Evolutionary conservation across 2,888 invertebrate genomes (phyloP).

Genomic region (Clunio marinus): DNA sequence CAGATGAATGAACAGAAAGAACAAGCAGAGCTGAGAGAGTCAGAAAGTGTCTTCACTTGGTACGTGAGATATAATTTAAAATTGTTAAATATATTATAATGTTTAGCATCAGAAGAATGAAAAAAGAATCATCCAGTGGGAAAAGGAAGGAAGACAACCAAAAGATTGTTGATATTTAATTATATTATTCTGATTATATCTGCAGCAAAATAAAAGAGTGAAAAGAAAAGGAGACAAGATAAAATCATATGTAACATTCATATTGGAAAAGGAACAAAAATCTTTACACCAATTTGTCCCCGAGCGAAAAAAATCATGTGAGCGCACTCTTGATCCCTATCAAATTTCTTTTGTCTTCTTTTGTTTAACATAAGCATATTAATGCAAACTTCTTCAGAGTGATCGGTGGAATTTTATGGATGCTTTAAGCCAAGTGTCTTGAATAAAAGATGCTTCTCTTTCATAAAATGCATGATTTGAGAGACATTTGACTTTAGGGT

Average conservation of each 20-base stretch:
- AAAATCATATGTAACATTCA: slow-evolving; percentile 26
- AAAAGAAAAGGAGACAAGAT: neutral
- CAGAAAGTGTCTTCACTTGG: neutral
- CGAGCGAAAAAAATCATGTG: slow-evolving; percentile 22
- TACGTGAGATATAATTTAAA: slow-evolving; percentile 34
- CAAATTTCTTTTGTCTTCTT: slow-evolving; percentile 15
- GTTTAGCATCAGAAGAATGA: neutral
- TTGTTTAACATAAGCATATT: neutral
- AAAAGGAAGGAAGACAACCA: neutral
- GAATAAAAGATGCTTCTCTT: neutral
- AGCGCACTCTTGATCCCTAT: slow-evolving; percentile 25
- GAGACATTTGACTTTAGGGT: neutral
- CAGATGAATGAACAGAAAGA: slow-evolving; percentile 29
- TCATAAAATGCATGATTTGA: neutral
- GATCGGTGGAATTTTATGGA: neutral
- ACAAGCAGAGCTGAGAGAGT: neutral
- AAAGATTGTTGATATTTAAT: slow-evolving; percentile 27
- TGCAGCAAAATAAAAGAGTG: neutral
- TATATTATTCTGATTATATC: slow-evolving; percentile 34
- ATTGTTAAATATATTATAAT: slow-evolving; percentile 28
- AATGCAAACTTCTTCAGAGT: neutral
- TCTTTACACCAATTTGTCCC: slow-evolving; percentile 31
- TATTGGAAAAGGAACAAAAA: neutral
- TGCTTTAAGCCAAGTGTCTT: neutral
- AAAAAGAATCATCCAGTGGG: neutral